phyloP scores from a whole-genome alignment of 2,888 invertebrate genomes.

The Hyppa rectilinea region DNA sequence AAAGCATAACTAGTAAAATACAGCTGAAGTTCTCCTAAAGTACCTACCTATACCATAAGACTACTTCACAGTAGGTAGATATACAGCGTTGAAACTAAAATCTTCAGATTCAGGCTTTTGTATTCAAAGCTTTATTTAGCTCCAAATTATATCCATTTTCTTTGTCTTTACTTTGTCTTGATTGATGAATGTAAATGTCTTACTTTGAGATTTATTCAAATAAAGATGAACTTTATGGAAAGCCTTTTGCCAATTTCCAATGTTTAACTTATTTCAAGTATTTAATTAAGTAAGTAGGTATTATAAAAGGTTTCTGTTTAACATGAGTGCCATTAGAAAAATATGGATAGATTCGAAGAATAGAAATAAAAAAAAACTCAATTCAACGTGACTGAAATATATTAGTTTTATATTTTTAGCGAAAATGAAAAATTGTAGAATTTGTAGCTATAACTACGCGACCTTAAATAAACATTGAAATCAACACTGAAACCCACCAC shows the following conservation, averaged over 20 bases:
- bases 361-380: neutral
- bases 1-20: too few relatives aligned
- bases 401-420: too few relatives aligned
- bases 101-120: constrained; percentile 7
- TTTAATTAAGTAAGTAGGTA: neutral
- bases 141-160: constrained; percentile 28
- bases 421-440: neutral
- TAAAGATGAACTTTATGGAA: constrained; percentile 9
- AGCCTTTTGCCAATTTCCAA: constrained; percentile 1
- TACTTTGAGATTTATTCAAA: constrained; percentile 32
- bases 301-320: neutral
- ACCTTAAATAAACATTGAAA: neutral
- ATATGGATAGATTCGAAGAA: neutral
- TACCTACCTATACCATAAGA: too few relatives aligned
- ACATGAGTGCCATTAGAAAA: neutral
- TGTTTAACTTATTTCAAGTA: neutral
- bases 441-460: neutral
- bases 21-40: too few relatives aligned
- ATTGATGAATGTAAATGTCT: constrained; percentile 34
- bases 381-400: neutral
- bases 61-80: neutral
- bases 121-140: constrained; percentile 13
- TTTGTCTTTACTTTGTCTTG: constrained; percentile 26
- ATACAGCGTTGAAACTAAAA: constrained; percentile 2
- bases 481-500: neutral